A percentile compares a stretch with the other conserved stretches of the same genome.
Conservation (phyloP, 2,888 invertebrate genomes). For the Lasiommata megera region DNA sequence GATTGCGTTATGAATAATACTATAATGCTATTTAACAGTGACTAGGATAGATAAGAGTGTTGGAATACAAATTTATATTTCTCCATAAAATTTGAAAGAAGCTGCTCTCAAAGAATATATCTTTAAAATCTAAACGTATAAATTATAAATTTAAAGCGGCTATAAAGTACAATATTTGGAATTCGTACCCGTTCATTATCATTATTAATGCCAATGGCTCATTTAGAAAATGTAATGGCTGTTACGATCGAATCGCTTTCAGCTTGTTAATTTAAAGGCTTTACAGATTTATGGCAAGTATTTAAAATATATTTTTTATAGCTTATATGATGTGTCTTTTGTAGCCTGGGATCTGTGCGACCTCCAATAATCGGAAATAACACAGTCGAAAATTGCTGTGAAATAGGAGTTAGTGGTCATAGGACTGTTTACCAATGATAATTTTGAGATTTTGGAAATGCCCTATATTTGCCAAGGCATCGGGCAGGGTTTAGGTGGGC, state of each 20-base stretch:
- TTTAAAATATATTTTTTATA: not conserved
- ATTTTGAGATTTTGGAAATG: too few species aligned
- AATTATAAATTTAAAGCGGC: not conserved
- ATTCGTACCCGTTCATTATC: not conserved
- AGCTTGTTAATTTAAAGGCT: conserved; percentile 5
- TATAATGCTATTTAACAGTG: not conserved
- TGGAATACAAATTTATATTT: not conserved
- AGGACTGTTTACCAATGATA: too few species aligned
- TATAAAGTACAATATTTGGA: not conserved
- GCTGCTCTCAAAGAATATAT: not conserved
- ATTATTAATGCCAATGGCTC: conserved; percentile 7
- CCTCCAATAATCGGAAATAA: too few species aligned
- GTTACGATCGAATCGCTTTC: not conserved
- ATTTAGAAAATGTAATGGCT: conserved; percentile 10
- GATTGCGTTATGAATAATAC: too few species aligned
- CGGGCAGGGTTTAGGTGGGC: too few species aligned
- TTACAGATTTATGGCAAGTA: not conserved
- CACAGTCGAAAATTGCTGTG: too few species aligned
- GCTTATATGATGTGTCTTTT: not conserved
- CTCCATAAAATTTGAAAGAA: not conserved
- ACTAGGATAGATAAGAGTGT: not conserved
- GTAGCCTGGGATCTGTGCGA: too few species aligned
- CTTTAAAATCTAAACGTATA: too few species aligned
- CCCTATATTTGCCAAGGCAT: too few species aligned
- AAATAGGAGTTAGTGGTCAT: too few species aligned